Evolutionary conservation across 2,888 invertebrate genomes (phyloP).

Genomic region (Lepetodrilus schrolli): DNA sequence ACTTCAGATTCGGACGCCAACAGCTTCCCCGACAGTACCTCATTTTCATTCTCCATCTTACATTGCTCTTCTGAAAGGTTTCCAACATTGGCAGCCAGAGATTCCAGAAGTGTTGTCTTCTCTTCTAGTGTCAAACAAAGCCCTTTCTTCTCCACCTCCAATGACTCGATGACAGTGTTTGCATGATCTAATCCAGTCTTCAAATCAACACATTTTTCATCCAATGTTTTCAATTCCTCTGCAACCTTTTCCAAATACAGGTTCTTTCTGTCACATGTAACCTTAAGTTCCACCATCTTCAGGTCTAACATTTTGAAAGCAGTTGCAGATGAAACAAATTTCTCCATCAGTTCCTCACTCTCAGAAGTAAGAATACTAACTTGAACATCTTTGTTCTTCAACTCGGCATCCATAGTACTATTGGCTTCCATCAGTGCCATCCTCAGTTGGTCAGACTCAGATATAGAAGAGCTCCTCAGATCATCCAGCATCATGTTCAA

Average conservation of each 20-base stretch:
- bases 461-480: no score
- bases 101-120: neutral
- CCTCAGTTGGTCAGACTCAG: no score
- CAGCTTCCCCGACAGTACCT: neutral
- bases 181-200: conserved; percentile 33
- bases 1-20: no score
- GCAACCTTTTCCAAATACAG: conserved; percentile 10
- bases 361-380: neutral
- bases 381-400: neutral
- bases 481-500: neutral
- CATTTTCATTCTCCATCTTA: neutral
- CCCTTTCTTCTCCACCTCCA: neutral
- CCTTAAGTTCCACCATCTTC: neutral
- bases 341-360: neutral
- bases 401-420: neutral
- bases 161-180: neutral
- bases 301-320: neutral
- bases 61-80: neutral
- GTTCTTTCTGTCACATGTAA: conserved; percentile 27
- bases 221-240: conserved; percentile 22
- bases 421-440: neutral
- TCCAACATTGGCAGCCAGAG: neutral
- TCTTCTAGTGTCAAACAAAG: neutral
- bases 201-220: conserved; percentile 27
- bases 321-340: neutral